Conservation (phyloP, 2,797 vertebrate species). For the Pseudochirops cupreus region DNA sequence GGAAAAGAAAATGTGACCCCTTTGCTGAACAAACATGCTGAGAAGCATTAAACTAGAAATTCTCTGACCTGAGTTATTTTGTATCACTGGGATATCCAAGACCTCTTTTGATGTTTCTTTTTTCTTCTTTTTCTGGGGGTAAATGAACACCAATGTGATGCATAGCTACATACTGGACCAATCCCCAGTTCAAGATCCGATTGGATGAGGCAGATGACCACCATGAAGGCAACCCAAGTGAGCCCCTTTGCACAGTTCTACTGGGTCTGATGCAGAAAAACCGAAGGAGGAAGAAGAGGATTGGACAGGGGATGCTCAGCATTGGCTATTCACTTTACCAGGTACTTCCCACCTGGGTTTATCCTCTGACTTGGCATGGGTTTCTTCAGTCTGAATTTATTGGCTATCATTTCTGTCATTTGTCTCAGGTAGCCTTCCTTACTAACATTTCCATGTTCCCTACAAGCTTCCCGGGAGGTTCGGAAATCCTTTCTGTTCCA, state of each 20-base stretch:
- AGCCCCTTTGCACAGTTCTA: slow-evolving; percentile 88
- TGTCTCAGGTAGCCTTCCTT: not conserved
- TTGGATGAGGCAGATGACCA: slow-evolving; percentile 90
- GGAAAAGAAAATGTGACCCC: not conserved
- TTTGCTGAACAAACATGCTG: not conserved
- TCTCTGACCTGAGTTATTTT: no score
- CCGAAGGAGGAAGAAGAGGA: slow-evolving; percentile 85
- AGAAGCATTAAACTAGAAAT: not conserved
- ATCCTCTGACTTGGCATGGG: rapidly evolving
- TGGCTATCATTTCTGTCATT: not conserved
- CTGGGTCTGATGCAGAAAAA: slow-evolving; percentile 95
- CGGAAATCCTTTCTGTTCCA: not conserved
- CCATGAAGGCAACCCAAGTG: slow-evolving; percentile 79
- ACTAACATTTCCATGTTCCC: not conserved
- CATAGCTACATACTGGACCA: slow-evolving; percentile 93
- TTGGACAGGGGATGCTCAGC: slow-evolving; percentile 90
- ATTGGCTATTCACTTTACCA: slow-evolving; percentile 91
- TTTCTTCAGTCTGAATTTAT: not conserved
- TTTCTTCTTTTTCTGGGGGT: not conserved
- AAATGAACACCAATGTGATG: not conserved
- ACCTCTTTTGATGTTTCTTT: slow-evolving; percentile 44
- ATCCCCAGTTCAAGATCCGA: slow-evolving; percentile 91
- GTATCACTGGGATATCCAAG: slow-evolving; percentile 2
- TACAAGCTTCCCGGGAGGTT: not conserved
- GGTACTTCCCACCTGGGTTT: slow-evolving; percentile 74